Base-by-base conservation (phyloP, 92 coral and sea anemone genomes). In the Nematostella vectensis region DNA sequence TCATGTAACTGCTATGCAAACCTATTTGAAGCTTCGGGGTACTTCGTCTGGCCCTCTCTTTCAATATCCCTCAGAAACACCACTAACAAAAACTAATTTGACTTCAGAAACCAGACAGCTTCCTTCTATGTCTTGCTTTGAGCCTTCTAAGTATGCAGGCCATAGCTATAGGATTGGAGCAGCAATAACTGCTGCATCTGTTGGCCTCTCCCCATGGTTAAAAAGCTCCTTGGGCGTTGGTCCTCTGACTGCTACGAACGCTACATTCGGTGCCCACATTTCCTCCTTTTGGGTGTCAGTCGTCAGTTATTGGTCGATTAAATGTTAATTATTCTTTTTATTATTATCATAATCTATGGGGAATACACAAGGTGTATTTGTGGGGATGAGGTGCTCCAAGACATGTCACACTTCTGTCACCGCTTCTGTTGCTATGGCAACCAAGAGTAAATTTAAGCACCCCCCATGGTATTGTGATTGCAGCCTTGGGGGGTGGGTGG, bases 161-260 rank as follows among this genome's bases (percentile, higher is more conserved):
- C 75, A 74, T 23, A 79, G 77, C 67, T 79, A 67, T 33, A 55
- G 81, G 17, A 80, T 48, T 31, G 87, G 87, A 0, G 81, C 87
- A 39, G 81, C 81, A 1, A 61, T 55, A 47, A 72, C 86, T 1
- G 77, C 72, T 29, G 76, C 80, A 19, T 59, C 68, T 1, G 71
- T 43, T 38, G 56, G 72, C n/a, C 61, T 78, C 33, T 61, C 69
- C 16, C 66, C 66, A 12, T 61, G 67, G 45, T 30, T 75, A 2
- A 54, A 59, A 6, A 69, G 44, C 68, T 48, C 11, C 16, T 75
- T 19, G 69, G 66, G 2, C 69, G 82, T 4, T 27, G 66, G 63
- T 62, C 67, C 13, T 65, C 80, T 1, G 73, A 73, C 31, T 17
- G 47, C 67, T 54, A 24, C 21, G 19, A 58, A 27, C 27, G 67